Percentiles rank a stretch among this genome's conserved stretches.
Evolutionary conservation across 2,888 invertebrate species (phyloP).

Genomic region (Idaea dimidiata): DNA sequence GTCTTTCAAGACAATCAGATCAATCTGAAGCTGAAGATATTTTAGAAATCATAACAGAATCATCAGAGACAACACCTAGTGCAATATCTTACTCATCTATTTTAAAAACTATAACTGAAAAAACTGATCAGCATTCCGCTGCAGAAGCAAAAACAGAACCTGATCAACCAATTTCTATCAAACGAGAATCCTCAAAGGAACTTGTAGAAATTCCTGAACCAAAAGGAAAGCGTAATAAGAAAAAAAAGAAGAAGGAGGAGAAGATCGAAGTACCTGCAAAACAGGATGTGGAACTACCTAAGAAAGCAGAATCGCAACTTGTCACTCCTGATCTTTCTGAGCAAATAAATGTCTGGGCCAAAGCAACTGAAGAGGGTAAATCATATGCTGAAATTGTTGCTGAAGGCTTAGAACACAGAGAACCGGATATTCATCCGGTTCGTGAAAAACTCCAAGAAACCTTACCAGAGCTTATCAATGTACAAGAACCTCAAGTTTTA

Average conservation of each 20-base stretch:
- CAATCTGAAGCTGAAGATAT: slow-evolving; percentile 23
- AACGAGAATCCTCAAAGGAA: slow-evolving; percentile 16
- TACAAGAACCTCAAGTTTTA: slow-evolving; percentile 15
- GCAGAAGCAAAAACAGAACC: slow-evolving; percentile 14
- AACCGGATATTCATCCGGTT: slow-evolving; percentile 8
- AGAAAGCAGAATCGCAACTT: slow-evolving; percentile 7
- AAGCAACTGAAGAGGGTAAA: slow-evolving; percentile 79
- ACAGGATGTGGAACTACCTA: slow-evolving; percentile 21
- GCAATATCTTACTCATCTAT: slow-evolving; percentile 44
- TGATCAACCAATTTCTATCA: slow-evolving; percentile 20
- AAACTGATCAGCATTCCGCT: slow-evolving; percentile 17
- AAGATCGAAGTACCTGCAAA: slow-evolving; percentile 37
- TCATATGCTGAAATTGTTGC: slow-evolving; percentile 87
- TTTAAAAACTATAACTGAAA: slow-evolving; percentile 41
- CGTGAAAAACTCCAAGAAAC: slow-evolving; percentile 10
- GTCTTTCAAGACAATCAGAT: slow-evolving; percentile 22
- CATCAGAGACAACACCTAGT: slow-evolving; percentile 18
- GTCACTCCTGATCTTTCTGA: slow-evolving; percentile 21
- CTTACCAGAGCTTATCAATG: slow-evolving; percentile 13
- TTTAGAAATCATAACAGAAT: slow-evolving; percentile 19
- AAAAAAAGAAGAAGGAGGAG: slow-evolving; percentile 61
- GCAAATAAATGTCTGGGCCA: slow-evolving; percentile 73
- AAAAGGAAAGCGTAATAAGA: slow-evolving; percentile 57
- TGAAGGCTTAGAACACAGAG: slow-evolving; percentile 50
- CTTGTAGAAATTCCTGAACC: slow-evolving; percentile 37